phyloP scores from a whole-genome alignment of 2,797 vertebrate species.

The Lagothrix lagotricha region DNA sequence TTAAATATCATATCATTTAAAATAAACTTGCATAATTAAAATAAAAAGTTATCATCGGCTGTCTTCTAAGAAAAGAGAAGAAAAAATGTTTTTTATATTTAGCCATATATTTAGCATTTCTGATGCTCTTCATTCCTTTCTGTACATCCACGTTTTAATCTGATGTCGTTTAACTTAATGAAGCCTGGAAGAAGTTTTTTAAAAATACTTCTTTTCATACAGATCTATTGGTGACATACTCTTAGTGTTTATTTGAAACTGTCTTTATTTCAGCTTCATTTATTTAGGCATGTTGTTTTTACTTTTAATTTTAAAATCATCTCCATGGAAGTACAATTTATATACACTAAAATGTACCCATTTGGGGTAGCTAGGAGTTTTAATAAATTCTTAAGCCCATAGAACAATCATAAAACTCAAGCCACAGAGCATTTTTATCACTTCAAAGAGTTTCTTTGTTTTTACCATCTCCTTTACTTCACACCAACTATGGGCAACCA shows the following conservation, averaged over 20 bases:
- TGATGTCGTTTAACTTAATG: neutral
- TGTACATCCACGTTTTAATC: neutral
- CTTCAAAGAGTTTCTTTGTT: neutral
- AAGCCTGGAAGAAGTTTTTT: neutral
- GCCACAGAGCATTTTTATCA: neutral
- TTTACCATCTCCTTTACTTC: neutral
- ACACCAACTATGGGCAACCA: neutral
- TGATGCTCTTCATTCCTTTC: neutral
- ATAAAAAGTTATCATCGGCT: neutral
- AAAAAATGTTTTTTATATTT: neutral
- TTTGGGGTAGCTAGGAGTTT: neutral
- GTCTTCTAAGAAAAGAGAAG: neutral
- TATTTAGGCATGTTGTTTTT: neutral
- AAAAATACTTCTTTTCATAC: neutral
- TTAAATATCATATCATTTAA: neutral
- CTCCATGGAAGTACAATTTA: neutral
- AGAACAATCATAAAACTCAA: neutral
- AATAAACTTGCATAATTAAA: constrained; percentile 41
- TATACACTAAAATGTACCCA: neutral
- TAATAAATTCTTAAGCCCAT: neutral
- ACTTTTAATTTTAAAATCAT: neutral
- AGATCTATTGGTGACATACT: neutral
- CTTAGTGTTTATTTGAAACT: constrained; percentile 1
- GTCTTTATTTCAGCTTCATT: neutral
- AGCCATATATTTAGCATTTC: neutral